Evolutionary conservation across 2,797 vertebrate genomes (phyloP).

Genomic region (Sciurus carolinensis): DNA sequence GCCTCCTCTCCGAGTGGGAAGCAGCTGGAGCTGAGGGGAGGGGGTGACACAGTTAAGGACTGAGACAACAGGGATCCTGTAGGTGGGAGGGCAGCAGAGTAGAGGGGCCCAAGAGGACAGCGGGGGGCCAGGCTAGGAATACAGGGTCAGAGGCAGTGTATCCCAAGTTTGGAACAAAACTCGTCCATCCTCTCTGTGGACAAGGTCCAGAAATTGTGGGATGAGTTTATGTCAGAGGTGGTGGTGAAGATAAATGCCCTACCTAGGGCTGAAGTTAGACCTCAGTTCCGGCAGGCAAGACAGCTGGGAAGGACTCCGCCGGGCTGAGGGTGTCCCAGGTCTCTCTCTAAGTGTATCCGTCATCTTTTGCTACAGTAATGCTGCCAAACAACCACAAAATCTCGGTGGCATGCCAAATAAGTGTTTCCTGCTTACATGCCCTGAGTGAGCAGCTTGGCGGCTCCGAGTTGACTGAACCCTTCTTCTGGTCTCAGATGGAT

Average conservation of each 20-base stretch:
- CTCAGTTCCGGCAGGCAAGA: background rate
- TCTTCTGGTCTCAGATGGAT: background rate
- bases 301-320: background rate
- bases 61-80: background rate
- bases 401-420: too few relatives aligned
- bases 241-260: background rate
- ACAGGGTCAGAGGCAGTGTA: background rate
- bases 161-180: background rate
- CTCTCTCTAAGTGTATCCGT: background rate
- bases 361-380: background rate
- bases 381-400: background rate
- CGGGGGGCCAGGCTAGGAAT: background rate
- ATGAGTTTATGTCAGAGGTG: background rate
- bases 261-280: background rate
- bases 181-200: background rate
- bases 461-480: background rate
- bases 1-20: background rate
- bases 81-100: background rate
- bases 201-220: background rate
- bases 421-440: background rate
- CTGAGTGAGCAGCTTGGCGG: background rate
- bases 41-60: rapidly evolving
- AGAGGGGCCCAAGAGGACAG: background rate
- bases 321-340: background rate
- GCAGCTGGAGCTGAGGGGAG: background rate